Base-by-base conservation (phyloP, 2,113 vertebrate genomes). In the Sylvicapra grimmia region DNA sequence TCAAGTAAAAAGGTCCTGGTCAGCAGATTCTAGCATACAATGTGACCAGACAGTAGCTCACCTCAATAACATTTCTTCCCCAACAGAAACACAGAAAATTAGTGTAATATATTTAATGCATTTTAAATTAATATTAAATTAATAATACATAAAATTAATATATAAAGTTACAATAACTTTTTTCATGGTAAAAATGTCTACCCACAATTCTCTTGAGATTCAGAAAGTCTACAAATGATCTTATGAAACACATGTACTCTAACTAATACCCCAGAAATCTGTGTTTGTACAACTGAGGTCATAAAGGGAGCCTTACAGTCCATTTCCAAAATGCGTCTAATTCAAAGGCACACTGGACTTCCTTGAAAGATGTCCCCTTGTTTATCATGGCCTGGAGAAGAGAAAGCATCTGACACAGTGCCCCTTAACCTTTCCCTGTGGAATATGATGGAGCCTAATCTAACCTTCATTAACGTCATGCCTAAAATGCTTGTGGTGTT, bases 401-500 rank as follows among this genome's bases (percentile, higher is more conserved):
- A 86, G 83, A 72, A 86, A 19, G 49, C 59, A n/a, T 36, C 27
- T 84, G 79, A 85, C 58, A 82, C 19, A 29, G 80, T 58, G 89
- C 63, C 89, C 79, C 88, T 91, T 58, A 68, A 61, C 51, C 58
- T 88, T 80, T 94, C 97, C 96, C 94, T 40, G 25, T 27, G 79
- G 93, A 95, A 54, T 27, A 84, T 12, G 94, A 97, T 63, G 72
- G 72, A 65, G 59, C 88, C 72, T 93, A 91, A 97, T 80, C 91
- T 92, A 93, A 97, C 93, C 95, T 97, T 98, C 97, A 97, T 97
- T 88, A 96, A 72, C 0, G n/a, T 75, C 21, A 40, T 58, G 94
- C 47, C 92, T 94, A 90, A 98, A 97, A 90, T 7, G 47, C 90
- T 94, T 86, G 12, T 95, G 89, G 92, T 95, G 93, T 40, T 97